A percentile compares a stretch with the other conserved stretches of the same genome.
phyloP scores from a whole-genome alignment of 2,797 vertebrate genomes.

The Sternotherus odoratus region DNA sequence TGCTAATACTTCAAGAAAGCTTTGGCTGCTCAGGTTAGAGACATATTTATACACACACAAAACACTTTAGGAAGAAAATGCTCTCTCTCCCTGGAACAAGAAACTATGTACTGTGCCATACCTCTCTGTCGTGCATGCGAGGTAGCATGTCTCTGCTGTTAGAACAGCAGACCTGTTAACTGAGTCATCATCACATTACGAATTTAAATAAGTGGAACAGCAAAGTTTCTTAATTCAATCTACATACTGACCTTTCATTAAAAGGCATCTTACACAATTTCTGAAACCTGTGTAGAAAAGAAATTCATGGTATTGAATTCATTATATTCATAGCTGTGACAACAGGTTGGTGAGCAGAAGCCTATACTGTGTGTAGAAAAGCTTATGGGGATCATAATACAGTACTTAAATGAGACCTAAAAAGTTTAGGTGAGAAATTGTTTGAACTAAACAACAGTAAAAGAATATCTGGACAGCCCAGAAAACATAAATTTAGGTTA shows the following conservation, averaged over 20 bases:
- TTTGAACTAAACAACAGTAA: not conserved
- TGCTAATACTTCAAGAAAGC: not conserved
- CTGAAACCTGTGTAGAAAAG: not conserved
- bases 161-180: not conserved
- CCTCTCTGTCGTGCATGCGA: not conserved
- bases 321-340: not conserved
- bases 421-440: not conserved
- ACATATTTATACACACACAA: too few species aligned
- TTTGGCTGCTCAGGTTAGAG: not conserved
- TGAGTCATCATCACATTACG: constrained; percentile 61
- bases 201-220: constrained; percentile 63
- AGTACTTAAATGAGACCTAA: not conserved
- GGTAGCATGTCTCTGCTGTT: not conserved
- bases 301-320: not conserved
- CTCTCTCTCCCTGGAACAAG: not conserved
- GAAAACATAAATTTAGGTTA: not conserved
- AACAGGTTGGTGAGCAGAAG: not conserved
- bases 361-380: not conserved
- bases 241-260: constrained; percentile 15
- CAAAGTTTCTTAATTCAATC: constrained; percentile 36
- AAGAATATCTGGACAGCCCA: not conserved
- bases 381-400: not conserved
- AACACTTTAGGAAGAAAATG: not conserved
- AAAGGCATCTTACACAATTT: constrained; percentile 32
- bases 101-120: not conserved